Conservation (phyloP, 2,797 vertebrate species). For the Serranus cabrilla region DNA sequence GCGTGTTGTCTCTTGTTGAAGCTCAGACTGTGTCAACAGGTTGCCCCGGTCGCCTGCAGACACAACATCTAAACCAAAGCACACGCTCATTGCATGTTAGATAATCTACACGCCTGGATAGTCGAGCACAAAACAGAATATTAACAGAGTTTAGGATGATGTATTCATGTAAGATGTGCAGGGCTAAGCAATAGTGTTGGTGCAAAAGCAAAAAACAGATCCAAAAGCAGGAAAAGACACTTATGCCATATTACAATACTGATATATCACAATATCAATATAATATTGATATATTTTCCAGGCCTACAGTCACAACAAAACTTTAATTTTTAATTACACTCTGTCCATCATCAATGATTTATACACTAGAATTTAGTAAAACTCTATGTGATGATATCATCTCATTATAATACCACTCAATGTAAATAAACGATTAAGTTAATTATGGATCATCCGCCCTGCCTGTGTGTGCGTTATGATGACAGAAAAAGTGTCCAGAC, state of each 20-base stretch:
- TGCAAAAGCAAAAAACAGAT: neutral
- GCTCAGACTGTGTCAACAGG: conserved; percentile 29
- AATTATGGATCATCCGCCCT: neutral
- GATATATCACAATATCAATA: too few relatives aligned
- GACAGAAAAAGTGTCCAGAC: neutral
- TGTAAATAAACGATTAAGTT: neutral
- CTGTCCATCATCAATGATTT: too few relatives aligned
- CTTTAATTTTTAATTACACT: too few relatives aligned
- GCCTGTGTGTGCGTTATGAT: neutral
- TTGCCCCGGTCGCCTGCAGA: conserved; percentile 30
- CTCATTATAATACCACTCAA: neutral
- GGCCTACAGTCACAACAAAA: too few relatives aligned
- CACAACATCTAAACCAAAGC: neutral
- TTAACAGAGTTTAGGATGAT: neutral
- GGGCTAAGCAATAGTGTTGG: neutral
- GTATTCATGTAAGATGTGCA: neutral
- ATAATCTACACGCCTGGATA: neutral
- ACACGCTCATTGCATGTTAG: conserved; percentile 10
- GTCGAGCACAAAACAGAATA: neutral
- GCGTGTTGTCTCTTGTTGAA: conserved; percentile 63
- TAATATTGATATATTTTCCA: too few relatives aligned
- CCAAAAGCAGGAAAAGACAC: too few relatives aligned
- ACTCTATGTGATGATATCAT: neutral
- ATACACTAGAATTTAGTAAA: too few relatives aligned
- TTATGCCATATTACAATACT: too few relatives aligned